phyloP scores from a whole-genome alignment of 2,888 invertebrate species.

The Drosophila maculinotata region DNA sequence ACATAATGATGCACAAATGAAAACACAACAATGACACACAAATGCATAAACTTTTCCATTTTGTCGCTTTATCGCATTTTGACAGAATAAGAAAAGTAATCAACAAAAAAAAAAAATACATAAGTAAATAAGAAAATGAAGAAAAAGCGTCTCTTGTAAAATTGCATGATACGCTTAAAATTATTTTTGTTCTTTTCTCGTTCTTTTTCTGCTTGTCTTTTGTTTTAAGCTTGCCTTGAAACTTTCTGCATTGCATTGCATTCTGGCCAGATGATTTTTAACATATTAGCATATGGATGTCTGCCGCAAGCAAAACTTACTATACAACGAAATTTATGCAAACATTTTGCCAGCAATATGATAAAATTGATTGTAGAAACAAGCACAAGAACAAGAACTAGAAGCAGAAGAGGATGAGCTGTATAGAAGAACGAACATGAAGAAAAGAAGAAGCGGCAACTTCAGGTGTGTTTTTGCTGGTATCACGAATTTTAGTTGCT shows the following conservation, averaged over 20 bases:
- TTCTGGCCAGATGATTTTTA: constrained; percentile 56
- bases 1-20: no score
- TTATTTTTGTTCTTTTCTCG: constrained; percentile 28
- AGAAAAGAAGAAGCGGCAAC: constrained; percentile 15
- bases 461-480: constrained; percentile 19
- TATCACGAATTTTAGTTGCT: constrained; percentile 4
- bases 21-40: no score
- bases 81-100: constrained; percentile 19
- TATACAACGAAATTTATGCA: constrained; percentile 60
- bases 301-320: constrained; percentile 57
- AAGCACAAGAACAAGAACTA: constrained; percentile 13
- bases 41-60: constrained; percentile 62
- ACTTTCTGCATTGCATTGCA: constrained; percentile 67
- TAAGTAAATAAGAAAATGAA: constrained; percentile 13
- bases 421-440: constrained; percentile 14
- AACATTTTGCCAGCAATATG: constrained; percentile 73
- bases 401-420: constrained; percentile 6
- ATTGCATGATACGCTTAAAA: constrained; percentile 50
- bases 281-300: constrained; percentile 64
- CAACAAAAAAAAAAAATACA: constrained; percentile 6
- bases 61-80: constrained; percentile 49
- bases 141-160: constrained; percentile 53
- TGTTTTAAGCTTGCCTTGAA: constrained; percentile 37
- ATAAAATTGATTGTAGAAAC: constrained; percentile 72
- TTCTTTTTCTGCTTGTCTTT: constrained; percentile 3